Evolutionary conservation across 2,888 invertebrate species (phyloP).

Genomic region (Branchellion lobata): DNA sequence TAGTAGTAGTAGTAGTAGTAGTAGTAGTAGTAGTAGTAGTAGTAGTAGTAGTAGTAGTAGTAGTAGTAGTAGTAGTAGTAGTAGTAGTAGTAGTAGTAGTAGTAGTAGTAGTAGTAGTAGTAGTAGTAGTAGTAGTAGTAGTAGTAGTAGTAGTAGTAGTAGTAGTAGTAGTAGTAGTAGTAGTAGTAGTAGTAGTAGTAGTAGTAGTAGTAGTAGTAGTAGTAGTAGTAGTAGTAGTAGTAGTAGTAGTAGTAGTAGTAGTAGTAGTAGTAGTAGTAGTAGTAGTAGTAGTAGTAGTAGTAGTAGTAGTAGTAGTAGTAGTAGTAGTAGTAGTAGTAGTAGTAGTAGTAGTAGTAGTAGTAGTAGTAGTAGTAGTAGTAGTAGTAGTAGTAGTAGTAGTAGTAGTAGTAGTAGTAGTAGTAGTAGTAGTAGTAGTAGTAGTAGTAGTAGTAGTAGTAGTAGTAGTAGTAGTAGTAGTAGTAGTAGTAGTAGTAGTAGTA

Average conservation of each 20-base stretch:
- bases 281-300: too few species aligned
- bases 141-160: constrained; percentile 27
- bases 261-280: constrained; percentile 22
- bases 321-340: too few species aligned
- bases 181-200: constrained; percentile 29
- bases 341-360: too few species aligned
- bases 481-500: constrained; percentile 17
- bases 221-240: constrained; percentile 29
- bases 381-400: too few species aligned
- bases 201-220: constrained; percentile 29
- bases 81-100: constrained; percentile 27
- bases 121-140: constrained; percentile 29
- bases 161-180: constrained; percentile 26
- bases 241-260: constrained; percentile 29
- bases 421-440: too few species aligned
- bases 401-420: too few species aligned
- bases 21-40: constrained; percentile 12
- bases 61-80: not conserved
- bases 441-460: not conserved
- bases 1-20: constrained; percentile 26
- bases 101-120: constrained; percentile 29
- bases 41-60: not conserved
- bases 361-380: too few species aligned
- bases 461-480: not conserved
- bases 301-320: too few species aligned